These are phyloP conservation scores for Hemibates koningsi DNA, from an alignment of 2,113 vertebrate genomes.

Conservation along the genomic window DNA sequence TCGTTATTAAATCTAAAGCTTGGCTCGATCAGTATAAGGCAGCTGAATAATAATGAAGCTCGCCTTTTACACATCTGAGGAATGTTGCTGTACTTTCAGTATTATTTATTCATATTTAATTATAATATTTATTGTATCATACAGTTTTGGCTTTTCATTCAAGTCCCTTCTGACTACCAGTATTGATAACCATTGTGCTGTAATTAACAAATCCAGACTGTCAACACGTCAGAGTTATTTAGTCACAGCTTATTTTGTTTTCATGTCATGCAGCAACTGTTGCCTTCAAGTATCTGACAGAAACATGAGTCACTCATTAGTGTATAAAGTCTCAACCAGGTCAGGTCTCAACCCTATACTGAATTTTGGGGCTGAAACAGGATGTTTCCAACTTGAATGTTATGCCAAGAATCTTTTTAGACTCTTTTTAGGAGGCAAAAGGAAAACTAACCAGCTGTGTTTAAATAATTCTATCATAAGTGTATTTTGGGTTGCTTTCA, in stretches of 20 bases:
- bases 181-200: background rate
- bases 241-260: background rate
- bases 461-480: background rate
- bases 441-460: background rate
- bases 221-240: background rate
- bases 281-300: background rate
- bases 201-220: background rate
- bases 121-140: background rate
- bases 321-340: background rate
- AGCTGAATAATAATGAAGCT: background rate
- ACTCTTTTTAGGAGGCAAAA: background rate
- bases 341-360: background rate
- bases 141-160: background rate
- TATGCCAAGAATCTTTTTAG: background rate
- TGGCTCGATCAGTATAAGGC: background rate
- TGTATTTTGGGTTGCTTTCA: background rate
- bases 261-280: background rate
- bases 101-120: background rate
- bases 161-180: background rate
- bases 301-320: background rate
- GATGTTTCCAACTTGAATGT: background rate
- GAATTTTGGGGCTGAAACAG: background rate
- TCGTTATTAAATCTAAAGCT: background rate
- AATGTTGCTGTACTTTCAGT: background rate
- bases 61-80: background rate